Conservation (phyloP, 2,797 vertebrate species). For the Sebastes matsubarae region DNA sequence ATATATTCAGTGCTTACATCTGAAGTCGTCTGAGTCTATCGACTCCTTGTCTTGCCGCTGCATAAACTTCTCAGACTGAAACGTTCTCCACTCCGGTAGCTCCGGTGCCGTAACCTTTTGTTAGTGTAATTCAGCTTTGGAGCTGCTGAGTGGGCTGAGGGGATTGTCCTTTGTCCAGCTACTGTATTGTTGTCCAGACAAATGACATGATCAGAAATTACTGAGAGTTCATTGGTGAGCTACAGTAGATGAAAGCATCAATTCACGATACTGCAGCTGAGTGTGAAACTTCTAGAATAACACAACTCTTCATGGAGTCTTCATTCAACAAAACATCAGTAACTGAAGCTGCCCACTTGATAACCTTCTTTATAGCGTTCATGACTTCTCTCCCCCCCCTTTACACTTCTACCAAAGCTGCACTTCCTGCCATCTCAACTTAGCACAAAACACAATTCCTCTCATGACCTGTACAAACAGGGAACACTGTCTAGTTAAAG, state of each 20-base stretch:
- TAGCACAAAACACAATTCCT: not conserved
- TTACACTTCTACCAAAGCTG: not conserved
- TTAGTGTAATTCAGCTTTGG: not conserved
- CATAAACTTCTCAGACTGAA: not conserved
- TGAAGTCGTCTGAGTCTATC: not conserved
- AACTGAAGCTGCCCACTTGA: not conserved
- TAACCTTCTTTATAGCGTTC: not conserved
- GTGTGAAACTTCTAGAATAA: not conserved
- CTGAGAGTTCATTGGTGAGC: not conserved
- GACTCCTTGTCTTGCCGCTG: not conserved
- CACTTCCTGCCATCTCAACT: not conserved
- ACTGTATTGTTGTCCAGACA: not conserved
- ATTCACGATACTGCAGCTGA: not conserved
- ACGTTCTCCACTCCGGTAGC: not conserved
- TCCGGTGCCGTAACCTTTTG: not conserved
- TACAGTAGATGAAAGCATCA: not conserved
- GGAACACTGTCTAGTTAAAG: not conserved
- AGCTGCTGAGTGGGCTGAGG: not conserved
- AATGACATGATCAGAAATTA: not conserved
- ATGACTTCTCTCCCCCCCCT: too few relatives aligned
- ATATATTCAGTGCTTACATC: not conserved
- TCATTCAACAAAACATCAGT: slow-evolving; percentile 6
- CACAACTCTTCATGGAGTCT: not conserved
- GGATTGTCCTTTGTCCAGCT: not conserved
- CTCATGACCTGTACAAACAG: not conserved